Evolutionary conservation across 2,888 invertebrate genomes (phyloP).

Genomic region (Auanema freiburgensis): DNA sequence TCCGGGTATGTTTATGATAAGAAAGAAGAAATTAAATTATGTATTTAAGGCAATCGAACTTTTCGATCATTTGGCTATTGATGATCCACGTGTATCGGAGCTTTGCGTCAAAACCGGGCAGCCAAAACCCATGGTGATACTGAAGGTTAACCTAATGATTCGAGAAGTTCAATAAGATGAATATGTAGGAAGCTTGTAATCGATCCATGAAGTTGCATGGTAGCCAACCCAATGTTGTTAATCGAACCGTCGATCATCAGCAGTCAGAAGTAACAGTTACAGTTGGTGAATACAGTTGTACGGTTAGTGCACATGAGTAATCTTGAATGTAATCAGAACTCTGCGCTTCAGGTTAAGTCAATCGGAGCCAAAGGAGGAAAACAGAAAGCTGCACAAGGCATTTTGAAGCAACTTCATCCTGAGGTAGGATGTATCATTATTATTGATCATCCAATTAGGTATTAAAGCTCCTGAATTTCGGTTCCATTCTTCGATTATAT

Average conservation of each 20-base stretch:
- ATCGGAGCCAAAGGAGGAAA: slow-evolving; percentile 94
- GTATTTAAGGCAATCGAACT: slow-evolving; percentile 49
- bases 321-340: too few species aligned
- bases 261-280: slow-evolving; percentile 91
- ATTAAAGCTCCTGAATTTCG: background rate
- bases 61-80: slow-evolving; percentile 83
- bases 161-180: background rate
- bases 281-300: slow-evolving; percentile 72
- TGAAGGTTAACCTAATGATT: slow-evolving; percentile 74
- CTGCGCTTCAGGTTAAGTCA: slow-evolving; percentile 83
- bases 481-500: background rate
- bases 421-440: slow-evolving; percentile 22
- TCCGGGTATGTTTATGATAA: background rate
- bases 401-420: slow-evolving; percentile 88
- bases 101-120: slow-evolving; percentile 89
- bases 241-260: slow-evolving; percentile 74
- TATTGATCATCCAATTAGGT: background rate
- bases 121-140: slow-evolving; percentile 88
- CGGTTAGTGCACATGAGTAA: background rate
- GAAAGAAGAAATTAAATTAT: too few species aligned
- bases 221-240: slow-evolving; percentile 75
- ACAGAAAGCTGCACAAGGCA: slow-evolving; percentile 90
- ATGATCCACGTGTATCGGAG: slow-evolving; percentile 83
- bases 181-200: slow-evolving; percentile 14
- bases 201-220: slow-evolving; percentile 68